A percentile compares a stretch with the other conserved stretches of the same genome.
Evolutionary conservation across 1,140 invertebrate genomes (phyloP).

Genomic region (Mercenaria mercenaria): DNA sequence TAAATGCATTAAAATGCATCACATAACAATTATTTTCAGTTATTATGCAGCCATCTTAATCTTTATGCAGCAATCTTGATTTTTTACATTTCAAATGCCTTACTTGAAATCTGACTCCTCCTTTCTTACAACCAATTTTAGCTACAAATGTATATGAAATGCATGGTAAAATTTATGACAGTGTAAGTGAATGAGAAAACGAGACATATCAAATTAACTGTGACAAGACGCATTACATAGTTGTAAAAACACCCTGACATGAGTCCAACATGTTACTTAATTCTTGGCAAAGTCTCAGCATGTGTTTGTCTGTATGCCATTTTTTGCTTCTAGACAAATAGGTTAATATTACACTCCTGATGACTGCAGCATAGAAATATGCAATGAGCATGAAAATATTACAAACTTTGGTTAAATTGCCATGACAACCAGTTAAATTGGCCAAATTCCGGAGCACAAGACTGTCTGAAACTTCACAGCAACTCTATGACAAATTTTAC

Average conservation of each 20-base stretch:
- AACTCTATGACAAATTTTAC: not conserved
- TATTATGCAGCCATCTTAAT: no score
- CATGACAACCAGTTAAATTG: not conserved
- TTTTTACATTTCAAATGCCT: no score
- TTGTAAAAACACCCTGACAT: conserved; percentile 22
- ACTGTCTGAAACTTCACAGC: no score
- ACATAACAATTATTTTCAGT: no score
- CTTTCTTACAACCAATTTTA: no score
- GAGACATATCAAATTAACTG: not conserved
- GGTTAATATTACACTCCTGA: not conserved
- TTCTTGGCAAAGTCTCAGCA: not conserved
- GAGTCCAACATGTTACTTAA: not conserved
- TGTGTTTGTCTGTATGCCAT: not conserved
- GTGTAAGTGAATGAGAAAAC: not conserved
- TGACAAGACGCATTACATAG: conserved; percentile 1
- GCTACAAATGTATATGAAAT: no score
- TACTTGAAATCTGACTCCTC: no score
- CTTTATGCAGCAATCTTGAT: no score
- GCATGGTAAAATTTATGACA: no score
- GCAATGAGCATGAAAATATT: not conserved
- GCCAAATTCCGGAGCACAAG: not conserved
- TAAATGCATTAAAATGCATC: no score
- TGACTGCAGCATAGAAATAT: not conserved
- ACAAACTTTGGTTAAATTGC: not conserved
- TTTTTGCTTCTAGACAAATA: not conserved